Evolutionary conservation across 2,113 vertebrate genomes (phyloP), one percentile per base, ranked within the genome.

Genomic region (Thinocorus orbignyianus): DNA sequence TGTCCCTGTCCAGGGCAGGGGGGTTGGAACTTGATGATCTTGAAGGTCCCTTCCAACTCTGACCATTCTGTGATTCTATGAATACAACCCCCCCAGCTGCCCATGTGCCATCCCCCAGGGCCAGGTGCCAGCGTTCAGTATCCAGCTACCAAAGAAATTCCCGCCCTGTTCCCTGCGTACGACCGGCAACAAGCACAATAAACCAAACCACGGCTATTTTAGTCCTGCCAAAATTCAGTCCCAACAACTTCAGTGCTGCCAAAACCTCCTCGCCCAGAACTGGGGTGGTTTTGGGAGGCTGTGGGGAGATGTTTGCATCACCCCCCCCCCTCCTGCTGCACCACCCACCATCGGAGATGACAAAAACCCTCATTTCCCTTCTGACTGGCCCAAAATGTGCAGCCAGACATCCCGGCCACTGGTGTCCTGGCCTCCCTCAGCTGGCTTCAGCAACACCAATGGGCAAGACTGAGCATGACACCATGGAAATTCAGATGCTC

Each of bases 111-210:
- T n/a, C 42, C 2, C 4, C 49, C 3, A 25, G 51, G 42, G 42
- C 5, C 5, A 14, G 49, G 49, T 25, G 35, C 42, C n/a, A 10
- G 42, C 23, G 9, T 26, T 62, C 44, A 2, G 18, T 26, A 23
- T 26, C 42, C 73, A 16, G 58, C 22, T 4, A 11, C 4, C 16
- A 6, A 13, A 69, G 42, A 13, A n/a, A 44, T 7, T 6, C 46
- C 65, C 13, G n/a, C 4, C 4, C 2, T 51, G 7, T 28, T 25
- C 54, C 7, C 65, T 8, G 20, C 39, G 0, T 7, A 9, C 1
- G 33, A 14, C 26, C 1, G 11, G 39, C 25, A 9, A 15, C 3
- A 3, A 52, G 51, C 25, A 41, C 25, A 14, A 42, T 3, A 15
- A 20, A 48, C 5, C 57, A 13, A 64, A 23, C 15, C 5, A 11